A percentile compares a stretch with the other conserved stretches of the same genome.
Conservation (phyloP, 2,113 vertebrate genomes). For the Cygnus buccinator region DNA sequence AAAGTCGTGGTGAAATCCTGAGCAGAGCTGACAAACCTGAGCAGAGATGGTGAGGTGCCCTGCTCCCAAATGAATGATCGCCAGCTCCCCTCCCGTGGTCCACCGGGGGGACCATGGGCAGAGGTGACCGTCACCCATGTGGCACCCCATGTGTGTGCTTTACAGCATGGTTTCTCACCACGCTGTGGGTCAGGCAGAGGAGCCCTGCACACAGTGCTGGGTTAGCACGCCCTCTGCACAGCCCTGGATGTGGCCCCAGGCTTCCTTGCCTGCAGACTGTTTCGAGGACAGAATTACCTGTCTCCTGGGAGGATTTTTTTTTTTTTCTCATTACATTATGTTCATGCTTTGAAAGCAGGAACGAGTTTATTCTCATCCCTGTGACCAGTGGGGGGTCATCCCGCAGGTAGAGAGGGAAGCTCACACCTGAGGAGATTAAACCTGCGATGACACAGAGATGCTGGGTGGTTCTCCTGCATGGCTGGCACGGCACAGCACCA, state of each 20-base stretch:
- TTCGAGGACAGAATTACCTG: not conserved
- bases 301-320: not conserved
- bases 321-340: not conserved
- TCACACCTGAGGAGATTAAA: not conserved
- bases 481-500: not conserved
- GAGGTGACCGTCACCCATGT: not conserved
- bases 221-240: not conserved
- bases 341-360: not conserved
- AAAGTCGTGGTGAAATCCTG: not conserved
- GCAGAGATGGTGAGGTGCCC: not conserved
- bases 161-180: not conserved
- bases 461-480: fast-evolving
- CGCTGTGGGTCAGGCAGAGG: not conserved
- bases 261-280: not conserved
- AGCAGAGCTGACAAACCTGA: not conserved
- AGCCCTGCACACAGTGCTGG: not conserved
- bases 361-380: not conserved
- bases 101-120: not conserved
- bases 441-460: fast-evolving
- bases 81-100: not conserved
- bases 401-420: not conserved
- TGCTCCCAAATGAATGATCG: not conserved
- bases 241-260: not conserved
- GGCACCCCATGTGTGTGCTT: not conserved
- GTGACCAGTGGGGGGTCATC: not conserved